phyloP scores from a whole-genome alignment of 2,113 vertebrate genomes.

The Lophochroa leadbeateri region DNA sequence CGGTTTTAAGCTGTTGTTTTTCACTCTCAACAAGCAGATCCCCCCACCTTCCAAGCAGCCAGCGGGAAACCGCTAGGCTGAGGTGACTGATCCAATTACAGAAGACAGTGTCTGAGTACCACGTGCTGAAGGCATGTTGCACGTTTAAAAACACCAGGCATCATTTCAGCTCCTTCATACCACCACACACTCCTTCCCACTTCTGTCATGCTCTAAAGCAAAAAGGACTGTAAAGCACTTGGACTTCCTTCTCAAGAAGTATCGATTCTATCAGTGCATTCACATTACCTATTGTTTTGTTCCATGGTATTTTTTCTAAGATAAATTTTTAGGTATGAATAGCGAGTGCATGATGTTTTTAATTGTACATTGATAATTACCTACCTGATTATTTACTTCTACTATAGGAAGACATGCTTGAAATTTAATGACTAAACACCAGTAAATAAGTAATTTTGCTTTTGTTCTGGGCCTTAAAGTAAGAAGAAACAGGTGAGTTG shows the following conservation, averaged over 20 bases:
- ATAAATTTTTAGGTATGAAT: neutral
- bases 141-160: neutral
- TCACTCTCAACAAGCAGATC: neutral
- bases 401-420: neutral
- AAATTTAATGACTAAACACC: neutral
- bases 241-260: neutral
- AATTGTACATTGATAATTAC: neutral
- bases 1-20: neutral
- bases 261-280: neutral
- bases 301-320: neutral
- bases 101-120: accelerated
- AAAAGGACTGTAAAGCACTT: neutral
- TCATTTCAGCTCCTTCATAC: neutral
- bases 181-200: neutral
- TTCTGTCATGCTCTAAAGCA: neutral
- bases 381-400: neutral
- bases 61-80: neutral
- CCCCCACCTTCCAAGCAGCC: neutral
- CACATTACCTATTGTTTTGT: neutral
- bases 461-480: neutral
- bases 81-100: neutral
- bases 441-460: neutral
- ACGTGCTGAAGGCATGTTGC: neutral
- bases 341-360: neutral
- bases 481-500: neutral